These are phyloP conservation scores for Malthinus seriepunctatus DNA, from an alignment of 2,888 invertebrate species.

Conservation along the genomic window DNA sequence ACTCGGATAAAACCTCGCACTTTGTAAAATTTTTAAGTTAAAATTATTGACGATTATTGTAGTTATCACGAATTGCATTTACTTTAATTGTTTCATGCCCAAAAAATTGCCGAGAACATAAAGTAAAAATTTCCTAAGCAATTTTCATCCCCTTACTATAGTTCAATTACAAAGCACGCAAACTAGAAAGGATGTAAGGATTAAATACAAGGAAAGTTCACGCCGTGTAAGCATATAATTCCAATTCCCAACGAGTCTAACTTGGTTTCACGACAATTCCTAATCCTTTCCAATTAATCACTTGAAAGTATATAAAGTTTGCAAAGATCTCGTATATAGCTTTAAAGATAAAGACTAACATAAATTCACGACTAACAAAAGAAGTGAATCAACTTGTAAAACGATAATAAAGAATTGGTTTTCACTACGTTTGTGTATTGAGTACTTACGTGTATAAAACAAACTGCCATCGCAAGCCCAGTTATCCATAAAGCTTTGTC, in stretches of 20 bases:
- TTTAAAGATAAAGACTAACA: slow-evolving; percentile 46
- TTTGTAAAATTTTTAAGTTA: neutral
- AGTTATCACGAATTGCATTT: slow-evolving; percentile 8
- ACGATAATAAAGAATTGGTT: slow-evolving; percentile 1
- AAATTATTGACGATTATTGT: slow-evolving; percentile 5
- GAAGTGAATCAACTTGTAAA: slow-evolving; percentile 31
- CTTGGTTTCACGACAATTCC: slow-evolving; percentile 42
- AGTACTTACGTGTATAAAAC: slow-evolving; percentile 75
- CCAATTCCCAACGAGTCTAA: slow-evolving; percentile 30
- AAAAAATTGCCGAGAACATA: neutral
- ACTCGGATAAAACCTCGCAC: no score
- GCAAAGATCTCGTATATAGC: slow-evolving; percentile 42
- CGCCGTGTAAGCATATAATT: slow-evolving; percentile 29
- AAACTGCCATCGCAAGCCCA: slow-evolving; percentile 75
- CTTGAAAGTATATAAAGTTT: slow-evolving; percentile 47
- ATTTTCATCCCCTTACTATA: slow-evolving; percentile 14
- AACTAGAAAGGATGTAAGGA: slow-evolving; percentile 17
- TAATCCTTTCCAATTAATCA: slow-evolving; percentile 50
- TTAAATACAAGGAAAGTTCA: slow-evolving; percentile 22
- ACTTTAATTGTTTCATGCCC: neutral
- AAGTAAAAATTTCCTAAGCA: slow-evolving; percentile 10
- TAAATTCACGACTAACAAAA: slow-evolving; percentile 46
- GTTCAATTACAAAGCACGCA: slow-evolving; percentile 12
- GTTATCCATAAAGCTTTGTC: slow-evolving; percentile 83
- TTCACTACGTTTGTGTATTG: neutral